phyloP scores from a whole-genome alignment of 2,888 invertebrate genomes.

The Tachina fera region DNA sequence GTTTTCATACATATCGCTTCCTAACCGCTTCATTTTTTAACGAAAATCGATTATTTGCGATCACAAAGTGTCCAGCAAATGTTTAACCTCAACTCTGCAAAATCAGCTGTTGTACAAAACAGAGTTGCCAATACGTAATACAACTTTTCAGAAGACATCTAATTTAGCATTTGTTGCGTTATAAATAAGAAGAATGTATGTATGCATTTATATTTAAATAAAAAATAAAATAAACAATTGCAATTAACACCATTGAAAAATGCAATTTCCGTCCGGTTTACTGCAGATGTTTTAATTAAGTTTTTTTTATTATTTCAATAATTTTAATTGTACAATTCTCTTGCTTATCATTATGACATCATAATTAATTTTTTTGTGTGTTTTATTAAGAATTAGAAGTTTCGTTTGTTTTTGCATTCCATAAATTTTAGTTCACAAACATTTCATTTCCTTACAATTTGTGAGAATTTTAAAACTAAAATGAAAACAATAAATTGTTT shows the following conservation, averaged over 20 bases:
- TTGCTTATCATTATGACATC: slow-evolving; percentile 46
- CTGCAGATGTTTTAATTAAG: slow-evolving; percentile 30
- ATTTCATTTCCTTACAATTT: background rate
- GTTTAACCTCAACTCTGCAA: too few species aligned
- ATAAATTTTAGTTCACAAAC: slow-evolving; percentile 10
- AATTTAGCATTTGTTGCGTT: background rate
- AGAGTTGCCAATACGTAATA: background rate
- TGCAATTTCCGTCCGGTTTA: slow-evolving; percentile 41
- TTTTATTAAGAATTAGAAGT: slow-evolving; percentile 33
- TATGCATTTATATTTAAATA: background rate
- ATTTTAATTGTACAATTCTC: slow-evolving; percentile 32
- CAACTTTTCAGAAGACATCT: background rate
- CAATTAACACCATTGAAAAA: slow-evolving; percentile 29
- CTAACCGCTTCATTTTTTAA: too few species aligned
- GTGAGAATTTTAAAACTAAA: background rate
- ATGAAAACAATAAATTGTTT: slow-evolving; percentile 3
- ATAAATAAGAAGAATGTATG: background rate
- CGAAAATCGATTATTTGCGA: too few species aligned
- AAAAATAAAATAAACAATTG: background rate
- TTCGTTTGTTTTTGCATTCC: slow-evolving; percentile 27
- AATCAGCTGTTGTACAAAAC: background rate
- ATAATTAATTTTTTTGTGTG: slow-evolving; percentile 16
- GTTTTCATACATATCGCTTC: too few species aligned
- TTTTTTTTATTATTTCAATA: slow-evolving; percentile 15
- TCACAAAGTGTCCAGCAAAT: too few species aligned